These are phyloP conservation scores for Masticophis lateralis DNA, from an alignment of 2,797 vertebrate genomes.

Conservation along the genomic window DNA sequence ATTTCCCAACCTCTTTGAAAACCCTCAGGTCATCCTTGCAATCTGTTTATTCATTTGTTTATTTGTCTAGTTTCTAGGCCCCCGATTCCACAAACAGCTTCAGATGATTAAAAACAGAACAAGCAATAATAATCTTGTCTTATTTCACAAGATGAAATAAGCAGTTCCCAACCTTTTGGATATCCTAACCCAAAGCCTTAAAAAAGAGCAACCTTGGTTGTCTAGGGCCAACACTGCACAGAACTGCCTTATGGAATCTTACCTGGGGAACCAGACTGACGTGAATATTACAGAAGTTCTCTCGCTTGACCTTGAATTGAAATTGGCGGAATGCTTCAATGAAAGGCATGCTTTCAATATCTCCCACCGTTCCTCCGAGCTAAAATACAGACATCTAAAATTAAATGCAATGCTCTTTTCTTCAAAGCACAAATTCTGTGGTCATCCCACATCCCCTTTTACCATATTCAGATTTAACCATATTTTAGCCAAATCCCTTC, in stretches of 20 bases:
- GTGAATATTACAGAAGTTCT: constrained; percentile 96
- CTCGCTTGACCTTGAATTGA: constrained; percentile 93
- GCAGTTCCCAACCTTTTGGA: not conserved
- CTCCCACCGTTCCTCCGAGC: constrained; percentile 92
- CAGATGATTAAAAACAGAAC: not conserved
- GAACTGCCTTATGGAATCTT: constrained; percentile 26
- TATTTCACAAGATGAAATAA: too few relatives aligned
- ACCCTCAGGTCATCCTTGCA: not conserved
- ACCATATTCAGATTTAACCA: not conserved
- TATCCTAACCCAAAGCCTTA: not conserved
- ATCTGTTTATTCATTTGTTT: not conserved
- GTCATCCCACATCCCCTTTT: not conserved
- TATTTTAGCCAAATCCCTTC: not conserved
- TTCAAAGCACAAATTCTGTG: not conserved
- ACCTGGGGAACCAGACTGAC: constrained; percentile 96
- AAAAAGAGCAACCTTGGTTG: not conserved
- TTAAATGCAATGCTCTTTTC: not conserved
- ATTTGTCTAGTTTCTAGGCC: not conserved
- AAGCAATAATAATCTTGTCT: not conserved
- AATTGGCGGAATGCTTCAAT: constrained; percentile 96
- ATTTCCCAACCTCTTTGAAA: not conserved
- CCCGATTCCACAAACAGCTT: not conserved
- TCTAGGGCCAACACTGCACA: not conserved
- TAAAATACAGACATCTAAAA: constrained; percentile 49
- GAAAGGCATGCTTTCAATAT: constrained; percentile 98